Base-by-base conservation (phyloP, 2,113 vertebrate genomes). In the Erythrocercus mccallii region DNA sequence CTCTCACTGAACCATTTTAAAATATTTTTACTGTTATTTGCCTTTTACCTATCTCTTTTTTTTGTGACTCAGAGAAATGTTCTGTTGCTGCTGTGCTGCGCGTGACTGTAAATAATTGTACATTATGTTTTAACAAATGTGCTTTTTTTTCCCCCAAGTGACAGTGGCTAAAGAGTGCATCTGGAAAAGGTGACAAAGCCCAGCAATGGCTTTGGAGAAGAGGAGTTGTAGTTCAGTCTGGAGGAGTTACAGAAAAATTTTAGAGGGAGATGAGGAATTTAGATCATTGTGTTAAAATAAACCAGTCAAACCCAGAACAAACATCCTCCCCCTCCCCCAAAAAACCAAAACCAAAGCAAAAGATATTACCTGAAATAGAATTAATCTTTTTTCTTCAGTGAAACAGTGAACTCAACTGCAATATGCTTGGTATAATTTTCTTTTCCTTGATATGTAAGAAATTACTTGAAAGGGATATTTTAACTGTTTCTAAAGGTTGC, bases 291-390 rank as follows among this genome's bases (percentile, higher is more conserved):
- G 58, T 69, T 90, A 13, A 66, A 73, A 70, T 64, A 57, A 33
- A 12, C 6, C 37, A 76, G 45, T 50, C 31, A 86, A 61, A 57
- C 10, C 9, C 25, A 42, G 53, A 66, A 12, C 5, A 53, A 65
- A 24, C 23, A 37, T 40, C 14, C 5, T 18, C 12, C 17, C 25
- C 33, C 42, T 25, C 35, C 7, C 28, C 21, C 5, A 42, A 19
- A 58, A 62, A 61, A 19, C 6, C 14, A 16, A 58, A 68, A 58
- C 17, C 7, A 12, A 53, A 47, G 4, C 0, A 0, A 47, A 48
- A 86, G 72, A 17, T 40, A 37, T 40, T 53, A 33, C 15, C 7
- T 82, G 37, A 38, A 50, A 30, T 54, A 65, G 23, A 76, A 72
- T 50, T 22, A 4, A 8, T 85, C 5, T 61, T 66, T 88, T 64